phyloP scores from a whole-genome alignment of 2,113 vertebrate species.

The Pelecanus crispus region DNA sequence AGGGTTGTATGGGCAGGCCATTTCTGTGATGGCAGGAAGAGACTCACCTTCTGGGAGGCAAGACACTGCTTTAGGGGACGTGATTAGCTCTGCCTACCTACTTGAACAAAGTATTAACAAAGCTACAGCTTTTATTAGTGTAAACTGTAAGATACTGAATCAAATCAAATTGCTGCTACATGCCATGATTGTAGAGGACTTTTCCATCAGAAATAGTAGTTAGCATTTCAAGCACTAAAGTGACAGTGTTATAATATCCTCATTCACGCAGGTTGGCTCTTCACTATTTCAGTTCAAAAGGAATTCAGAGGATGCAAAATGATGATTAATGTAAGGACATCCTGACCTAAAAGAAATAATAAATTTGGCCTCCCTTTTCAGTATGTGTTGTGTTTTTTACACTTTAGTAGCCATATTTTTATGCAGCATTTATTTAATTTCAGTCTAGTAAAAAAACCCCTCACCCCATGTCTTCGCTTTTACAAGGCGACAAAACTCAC shows the following conservation, averaged over 20 bases:
- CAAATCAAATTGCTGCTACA: neutral
- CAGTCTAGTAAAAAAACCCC: rapidly evolving
- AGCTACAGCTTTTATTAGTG: neutral
- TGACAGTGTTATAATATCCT: neutral
- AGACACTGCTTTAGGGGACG: neutral
- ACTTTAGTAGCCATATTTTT: neutral
- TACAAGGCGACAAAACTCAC: neutral
- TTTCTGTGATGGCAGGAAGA: neutral
- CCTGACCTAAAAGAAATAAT: neutral
- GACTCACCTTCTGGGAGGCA: neutral
- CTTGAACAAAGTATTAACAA: neutral
- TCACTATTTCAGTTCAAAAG: neutral
- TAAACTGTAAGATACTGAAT: neutral
- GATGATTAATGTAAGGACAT: neutral
- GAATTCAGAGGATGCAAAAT: neutral
- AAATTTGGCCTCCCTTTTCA: neutral
- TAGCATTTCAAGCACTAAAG: neutral
- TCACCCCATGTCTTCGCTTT: neutral
- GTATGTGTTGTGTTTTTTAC: neutral
- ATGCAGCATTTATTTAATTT: neutral
- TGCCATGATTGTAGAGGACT: neutral
- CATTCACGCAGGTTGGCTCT: neutral
- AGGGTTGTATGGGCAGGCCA: neutral
- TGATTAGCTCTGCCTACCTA: neutral
- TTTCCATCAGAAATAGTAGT: neutral